Evolutionary conservation across 2,797 vertebrate genomes (phyloP).

Genomic region (Protonibea diacanthus): DNA sequence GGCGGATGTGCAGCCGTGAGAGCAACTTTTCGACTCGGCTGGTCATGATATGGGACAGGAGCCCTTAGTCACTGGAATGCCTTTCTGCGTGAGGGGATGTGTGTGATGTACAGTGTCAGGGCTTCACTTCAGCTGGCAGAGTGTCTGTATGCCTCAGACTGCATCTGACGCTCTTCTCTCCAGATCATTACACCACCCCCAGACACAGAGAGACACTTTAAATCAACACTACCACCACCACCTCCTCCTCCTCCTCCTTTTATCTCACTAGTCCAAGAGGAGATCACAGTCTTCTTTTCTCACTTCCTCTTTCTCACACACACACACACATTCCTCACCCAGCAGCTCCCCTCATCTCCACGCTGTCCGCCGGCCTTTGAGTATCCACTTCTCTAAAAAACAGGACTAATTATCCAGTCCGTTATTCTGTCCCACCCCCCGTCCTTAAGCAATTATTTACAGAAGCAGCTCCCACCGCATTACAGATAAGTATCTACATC

Average conservation of each 20-base stretch:
- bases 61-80: conserved; percentile 48
- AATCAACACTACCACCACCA: conserved; percentile 63
- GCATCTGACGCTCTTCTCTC: conserved; percentile 68
- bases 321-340: conserved; percentile 30
- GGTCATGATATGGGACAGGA: conserved; percentile 60
- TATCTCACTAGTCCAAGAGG: conserved; percentile 50
- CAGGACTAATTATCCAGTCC: conserved; percentile 46
- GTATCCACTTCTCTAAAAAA: conserved; percentile 46
- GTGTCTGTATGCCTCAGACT: conserved; percentile 47
- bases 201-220: conserved; percentile 65
- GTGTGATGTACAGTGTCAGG: conserved; percentile 61
- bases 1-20: conserved; percentile 37
- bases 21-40: conserved; percentile 47
- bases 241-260: conserved; percentile 43
- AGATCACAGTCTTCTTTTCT: conserved; percentile 47
- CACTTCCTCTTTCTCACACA: conserved; percentile 35
- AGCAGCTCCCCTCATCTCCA: background rate
- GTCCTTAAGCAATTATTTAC: conserved; percentile 58
- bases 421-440: conserved; percentile 1
- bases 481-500: conserved; percentile 60
- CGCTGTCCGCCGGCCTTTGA: conserved; percentile 18
- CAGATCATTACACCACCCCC: conserved; percentile 72
- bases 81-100: conserved; percentile 48
- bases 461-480: conserved; percentile 54
- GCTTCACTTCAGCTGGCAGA: conserved; percentile 39